A percentile compares a stretch with the other conserved stretches of the same genome.
These are phyloP conservation scores for Homarus americanus DNA, from an alignment of 1,140 invertebrate species.

Conservation along the genomic window DNA sequence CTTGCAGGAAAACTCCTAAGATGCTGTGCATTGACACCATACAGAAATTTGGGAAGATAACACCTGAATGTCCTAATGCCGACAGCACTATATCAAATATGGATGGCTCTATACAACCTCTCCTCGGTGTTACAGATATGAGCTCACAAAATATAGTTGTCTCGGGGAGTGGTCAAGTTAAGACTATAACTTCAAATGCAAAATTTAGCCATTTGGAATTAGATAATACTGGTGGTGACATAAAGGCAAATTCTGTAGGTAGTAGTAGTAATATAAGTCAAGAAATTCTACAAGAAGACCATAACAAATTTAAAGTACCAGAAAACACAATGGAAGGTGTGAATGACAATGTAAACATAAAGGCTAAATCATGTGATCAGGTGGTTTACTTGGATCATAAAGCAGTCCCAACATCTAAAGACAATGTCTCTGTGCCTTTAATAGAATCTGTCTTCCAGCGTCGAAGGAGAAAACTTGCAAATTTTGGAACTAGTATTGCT, in stretches of 20 bases:
- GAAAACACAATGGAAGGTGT: not conserved
- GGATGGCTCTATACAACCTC: not conserved
- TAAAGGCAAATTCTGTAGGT: not conserved
- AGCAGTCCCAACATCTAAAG: not conserved
- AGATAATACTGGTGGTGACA: not conserved
- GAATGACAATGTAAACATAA: not conserved
- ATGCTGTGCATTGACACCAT: not conserved
- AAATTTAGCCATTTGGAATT: not conserved
- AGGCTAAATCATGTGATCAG: not conserved
- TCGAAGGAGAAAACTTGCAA: not conserved
- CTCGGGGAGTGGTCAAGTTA: not conserved
- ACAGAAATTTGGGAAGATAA: not conserved
- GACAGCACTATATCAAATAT: not conserved
- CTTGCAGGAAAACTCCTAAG: not conserved
- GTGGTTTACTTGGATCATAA: not conserved
- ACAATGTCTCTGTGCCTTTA: not conserved
- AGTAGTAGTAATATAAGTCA: not conserved
- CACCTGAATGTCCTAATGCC: not conserved
- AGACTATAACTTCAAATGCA: not conserved
- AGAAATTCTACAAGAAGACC: not conserved
- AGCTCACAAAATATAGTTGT: not conserved
- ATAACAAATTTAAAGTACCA: not conserved
- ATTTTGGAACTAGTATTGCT: conserved; percentile 1
- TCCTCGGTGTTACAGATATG: not conserved
- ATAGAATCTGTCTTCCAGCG: not conserved